A percentile compares a stretch with the other conserved stretches of the same genome.
phyloP scores from a whole-genome alignment of 37 sponge, comb jelly and placozoan genomes.

The Oopsacas minuta region DNA sequence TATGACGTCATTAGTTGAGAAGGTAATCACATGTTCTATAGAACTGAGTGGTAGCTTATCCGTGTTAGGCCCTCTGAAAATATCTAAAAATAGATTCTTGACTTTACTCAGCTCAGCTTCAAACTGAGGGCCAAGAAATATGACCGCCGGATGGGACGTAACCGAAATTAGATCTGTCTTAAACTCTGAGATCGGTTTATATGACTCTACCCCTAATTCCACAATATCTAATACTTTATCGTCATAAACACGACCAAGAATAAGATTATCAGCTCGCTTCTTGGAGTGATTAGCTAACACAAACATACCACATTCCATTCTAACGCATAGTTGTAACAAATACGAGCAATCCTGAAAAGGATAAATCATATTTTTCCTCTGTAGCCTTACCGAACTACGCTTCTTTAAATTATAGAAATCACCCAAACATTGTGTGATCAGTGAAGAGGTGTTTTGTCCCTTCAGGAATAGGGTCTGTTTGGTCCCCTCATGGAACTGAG shows the following conservation, averaged over 20 bases:
- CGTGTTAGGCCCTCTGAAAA: slow-evolving; percentile 54
- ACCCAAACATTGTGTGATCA: slow-evolving; percentile 53
- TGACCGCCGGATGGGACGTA: background rate
- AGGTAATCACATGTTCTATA: slow-evolving; percentile 68
- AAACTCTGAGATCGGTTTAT: slow-evolving; percentile 36
- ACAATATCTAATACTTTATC: slow-evolving; percentile 80
- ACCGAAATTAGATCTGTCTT: slow-evolving; percentile 21
- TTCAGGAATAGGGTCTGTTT: slow-evolving; percentile 63
- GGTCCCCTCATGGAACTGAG: slow-evolving; percentile 67
- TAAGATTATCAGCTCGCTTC: slow-evolving; percentile 82
- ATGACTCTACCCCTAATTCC: slow-evolving; percentile 75
- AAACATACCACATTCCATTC: slow-evolving; percentile 36
- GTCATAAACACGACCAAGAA: slow-evolving; percentile 70
- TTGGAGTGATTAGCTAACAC: slow-evolving; percentile 83
- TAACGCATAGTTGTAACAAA: background rate
- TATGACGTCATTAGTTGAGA: slow-evolving; percentile 53
- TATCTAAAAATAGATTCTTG: slow-evolving; percentile 39
- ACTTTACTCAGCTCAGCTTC: background rate
- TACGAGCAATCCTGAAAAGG: slow-evolving; percentile 5
- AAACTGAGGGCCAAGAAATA: background rate
- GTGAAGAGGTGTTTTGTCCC: slow-evolving; percentile 66
- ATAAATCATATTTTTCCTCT: background rate
- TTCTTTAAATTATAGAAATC: slow-evolving; percentile 36
- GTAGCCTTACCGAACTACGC: background rate
- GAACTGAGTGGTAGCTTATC: slow-evolving; percentile 47